Percentiles rank a stretch among this genome's conserved stretches.
Evolutionary conservation across 2,113 vertebrate genomes (phyloP).

Genomic region (Lonchura striata): DNA sequence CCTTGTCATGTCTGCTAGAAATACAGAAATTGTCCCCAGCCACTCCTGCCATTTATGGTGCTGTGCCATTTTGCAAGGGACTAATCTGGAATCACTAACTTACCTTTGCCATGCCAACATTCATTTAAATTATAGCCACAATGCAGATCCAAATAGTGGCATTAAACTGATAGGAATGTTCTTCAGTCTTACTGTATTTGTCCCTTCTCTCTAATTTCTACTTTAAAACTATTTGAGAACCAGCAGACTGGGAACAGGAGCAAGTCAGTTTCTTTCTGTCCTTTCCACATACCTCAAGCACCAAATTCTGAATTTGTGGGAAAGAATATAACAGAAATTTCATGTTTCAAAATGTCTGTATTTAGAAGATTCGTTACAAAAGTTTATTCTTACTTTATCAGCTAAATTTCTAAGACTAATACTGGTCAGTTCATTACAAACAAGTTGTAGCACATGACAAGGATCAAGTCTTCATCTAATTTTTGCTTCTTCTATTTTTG

Average conservation of each 20-base stretch:
- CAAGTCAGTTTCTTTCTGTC: neutral
- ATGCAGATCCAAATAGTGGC: neutral
- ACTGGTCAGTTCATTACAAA: neutral
- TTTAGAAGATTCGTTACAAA: neutral
- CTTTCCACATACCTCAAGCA: neutral
- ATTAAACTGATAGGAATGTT: neutral
- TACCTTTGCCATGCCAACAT: neutral
- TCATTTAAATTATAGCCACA: neutral
- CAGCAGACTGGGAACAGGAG: slow-evolving; percentile 1
- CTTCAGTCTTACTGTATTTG: neutral
- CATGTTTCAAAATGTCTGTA: neutral
- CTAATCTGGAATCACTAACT: neutral
- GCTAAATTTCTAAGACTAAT: neutral
- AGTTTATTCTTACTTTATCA: neutral
- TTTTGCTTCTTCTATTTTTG: neutral
- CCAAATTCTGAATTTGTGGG: neutral
- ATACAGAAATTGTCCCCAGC: neutral
- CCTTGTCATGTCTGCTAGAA: neutral
- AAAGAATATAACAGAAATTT: neutral
- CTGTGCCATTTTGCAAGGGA: neutral
- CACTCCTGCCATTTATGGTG: neutral
- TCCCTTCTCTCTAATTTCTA: neutral
- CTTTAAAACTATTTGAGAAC: neutral
- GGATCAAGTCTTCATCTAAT: neutral
- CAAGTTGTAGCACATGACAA: neutral